Conservation (phyloP, 2,797 vertebrate species). For the Mormyrus proboscirostris region DNA sequence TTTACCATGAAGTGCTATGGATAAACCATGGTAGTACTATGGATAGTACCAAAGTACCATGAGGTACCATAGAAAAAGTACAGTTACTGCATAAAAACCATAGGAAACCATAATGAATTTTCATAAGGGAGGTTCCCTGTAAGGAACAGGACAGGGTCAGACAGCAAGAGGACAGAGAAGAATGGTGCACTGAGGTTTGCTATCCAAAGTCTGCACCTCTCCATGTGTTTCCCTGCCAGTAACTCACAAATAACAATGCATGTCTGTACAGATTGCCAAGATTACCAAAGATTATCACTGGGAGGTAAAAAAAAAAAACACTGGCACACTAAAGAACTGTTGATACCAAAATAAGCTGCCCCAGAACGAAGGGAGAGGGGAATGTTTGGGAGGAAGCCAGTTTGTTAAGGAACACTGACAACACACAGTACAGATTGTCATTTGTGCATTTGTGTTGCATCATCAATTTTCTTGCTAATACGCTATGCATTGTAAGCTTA, state of each 20-base stretch:
- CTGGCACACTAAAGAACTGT: constrained; percentile 9
- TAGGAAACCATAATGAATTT: no score
- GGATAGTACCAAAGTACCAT: no score
- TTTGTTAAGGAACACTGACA: constrained; percentile 1
- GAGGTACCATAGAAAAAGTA: no score
- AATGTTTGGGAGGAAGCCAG: not conserved
- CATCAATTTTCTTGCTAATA: not conserved
- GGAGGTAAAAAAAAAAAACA: constrained; percentile 1
- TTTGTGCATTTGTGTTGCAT: not conserved
- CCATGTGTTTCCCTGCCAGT: not conserved
- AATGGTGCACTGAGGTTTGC: not conserved
- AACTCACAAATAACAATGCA: not conserved
- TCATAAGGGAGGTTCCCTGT: not conserved
- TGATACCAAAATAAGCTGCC: constrained; percentile 16
- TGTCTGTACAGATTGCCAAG: not conserved
- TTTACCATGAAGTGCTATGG: no score
- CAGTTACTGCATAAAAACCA: no score
- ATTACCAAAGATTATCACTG: not conserved
- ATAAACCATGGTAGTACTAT: no score
- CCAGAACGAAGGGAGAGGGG: not conserved
- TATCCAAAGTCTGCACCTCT: not conserved
- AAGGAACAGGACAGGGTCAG: not conserved
- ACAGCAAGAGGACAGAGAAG: not conserved
- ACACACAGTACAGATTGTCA: not conserved
- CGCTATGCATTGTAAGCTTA: not conserved